Evolutionary conservation across 2,113 vertebrate species (phyloP).

Genomic region (Hyaena hyaena): DNA sequence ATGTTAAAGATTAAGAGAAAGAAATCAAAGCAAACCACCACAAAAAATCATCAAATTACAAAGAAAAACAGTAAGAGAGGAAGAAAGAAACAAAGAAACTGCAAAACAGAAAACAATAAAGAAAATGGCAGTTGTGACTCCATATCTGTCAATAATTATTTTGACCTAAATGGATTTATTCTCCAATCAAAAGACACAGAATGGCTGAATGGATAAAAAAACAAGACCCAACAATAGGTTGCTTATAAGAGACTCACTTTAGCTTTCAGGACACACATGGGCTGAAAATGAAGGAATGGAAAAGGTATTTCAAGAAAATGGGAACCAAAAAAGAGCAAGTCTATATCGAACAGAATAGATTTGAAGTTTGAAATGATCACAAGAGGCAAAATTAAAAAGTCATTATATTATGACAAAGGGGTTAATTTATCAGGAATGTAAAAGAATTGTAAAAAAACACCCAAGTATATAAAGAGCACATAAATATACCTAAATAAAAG

Average conservation of each 20-base stretch:
- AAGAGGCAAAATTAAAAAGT: neutral
- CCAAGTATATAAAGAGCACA: neutral
- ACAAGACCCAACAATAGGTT: neutral
- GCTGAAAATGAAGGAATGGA: neutral
- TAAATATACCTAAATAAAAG: neutral
- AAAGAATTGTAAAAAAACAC: neutral
- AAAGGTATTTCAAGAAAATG: neutral
- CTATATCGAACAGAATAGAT: neutral
- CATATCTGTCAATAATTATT: neutral
- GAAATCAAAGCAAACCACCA: neutral
- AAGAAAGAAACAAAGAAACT: neutral
- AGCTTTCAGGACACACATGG: neutral
- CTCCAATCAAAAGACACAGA: neutral
- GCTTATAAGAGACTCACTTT: neutral
- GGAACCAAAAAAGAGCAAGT: neutral
- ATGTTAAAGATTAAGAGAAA: neutral
- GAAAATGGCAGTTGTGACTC: neutral
- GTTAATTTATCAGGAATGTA: neutral
- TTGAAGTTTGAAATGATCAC: neutral
- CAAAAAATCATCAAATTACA: neutral
- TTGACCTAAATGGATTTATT: neutral
- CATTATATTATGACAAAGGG: neutral
- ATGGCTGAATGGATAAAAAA: neutral
- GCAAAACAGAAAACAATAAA: neutral
- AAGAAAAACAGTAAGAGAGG: neutral